These are phyloP conservation scores for Neodiprion lecontei DNA, from an alignment of 1,140 invertebrate species.

Conservation along the genomic window DNA sequence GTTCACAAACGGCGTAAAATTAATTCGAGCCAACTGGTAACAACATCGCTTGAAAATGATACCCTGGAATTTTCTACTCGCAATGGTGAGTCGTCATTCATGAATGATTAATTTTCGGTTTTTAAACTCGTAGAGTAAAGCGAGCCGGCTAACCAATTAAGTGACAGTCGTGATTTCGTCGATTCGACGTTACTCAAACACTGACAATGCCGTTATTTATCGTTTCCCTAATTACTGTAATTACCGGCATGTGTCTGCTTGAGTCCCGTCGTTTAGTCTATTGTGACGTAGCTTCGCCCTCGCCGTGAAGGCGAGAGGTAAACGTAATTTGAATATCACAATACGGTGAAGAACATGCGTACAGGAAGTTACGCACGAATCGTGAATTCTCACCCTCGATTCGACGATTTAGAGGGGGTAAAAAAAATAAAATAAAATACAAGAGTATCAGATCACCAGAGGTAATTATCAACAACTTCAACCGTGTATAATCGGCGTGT, in stretches of 20 bases:
- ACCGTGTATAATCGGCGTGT: too few relatives aligned
- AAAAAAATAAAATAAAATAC: too few relatives aligned
- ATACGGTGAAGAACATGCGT: background rate
- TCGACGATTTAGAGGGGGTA: too few relatives aligned
- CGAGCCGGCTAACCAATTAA: too few relatives aligned
- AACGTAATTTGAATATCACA: background rate
- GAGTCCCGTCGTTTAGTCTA: background rate
- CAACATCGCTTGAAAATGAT: background rate
- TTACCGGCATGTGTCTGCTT: background rate
- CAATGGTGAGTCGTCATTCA: background rate
- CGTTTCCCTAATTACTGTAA: background rate
- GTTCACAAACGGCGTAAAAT: background rate
- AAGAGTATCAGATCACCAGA: too few relatives aligned
- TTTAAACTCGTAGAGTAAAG: too few relatives aligned
- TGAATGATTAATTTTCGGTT: too few relatives aligned
- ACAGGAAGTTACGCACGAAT: too few relatives aligned
- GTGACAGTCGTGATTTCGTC: background rate
- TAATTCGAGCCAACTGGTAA: background rate
- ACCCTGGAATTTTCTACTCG: background rate
- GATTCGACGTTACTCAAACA: background rate
- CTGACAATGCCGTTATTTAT: background rate
- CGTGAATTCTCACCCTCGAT: too few relatives aligned
- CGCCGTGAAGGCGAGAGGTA: too few relatives aligned
- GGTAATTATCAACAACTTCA: too few relatives aligned
- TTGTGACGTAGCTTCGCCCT: background rate